Evolutionary conservation across 2,797 vertebrate genomes (phyloP), one percentile per base, ranked within the genome.

Genomic region (Pelobates cultripes): DNA sequence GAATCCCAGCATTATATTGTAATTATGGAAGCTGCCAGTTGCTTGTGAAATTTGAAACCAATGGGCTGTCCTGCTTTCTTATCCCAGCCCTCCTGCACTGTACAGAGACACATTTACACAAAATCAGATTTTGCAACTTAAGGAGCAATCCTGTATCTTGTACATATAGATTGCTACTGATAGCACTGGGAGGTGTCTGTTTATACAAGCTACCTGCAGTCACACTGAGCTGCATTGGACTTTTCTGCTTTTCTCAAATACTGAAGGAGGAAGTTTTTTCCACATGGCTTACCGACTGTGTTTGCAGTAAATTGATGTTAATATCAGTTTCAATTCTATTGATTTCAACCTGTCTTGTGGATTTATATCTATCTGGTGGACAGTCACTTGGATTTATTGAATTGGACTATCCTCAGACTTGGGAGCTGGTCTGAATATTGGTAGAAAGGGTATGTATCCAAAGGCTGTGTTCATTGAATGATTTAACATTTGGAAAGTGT

Each of bases 1-100:
- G 10, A 68, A 51, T 64, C 53, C 72, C 64, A 70, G 55, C 68
- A 43, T 66, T 68, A 41, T 51, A 70, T n/a, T 64, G 17, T 64
- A 10, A 41, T 68, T 3, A n/a, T 71, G 14, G 13, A 70, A 43
- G 43, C 77, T 77, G 77, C 43, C 55, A 70, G 67, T 70, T 83
- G 66, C 76, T 69, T 74, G 82, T 84, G 82, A 66, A 84, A 84
- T 84, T 7, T 79, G 82, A 84, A 14, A 71, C 72, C 82, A 67
- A 43, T 63, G 67, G 82, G 82, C 72, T 83, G 77, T 70, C 72
- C 77, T 79, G 72, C 51, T 42, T 68, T 43, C 40, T 83, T 78
- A 3, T 75, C 51, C 80, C 76, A 83, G 81, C 77, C 82, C 10
- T 84, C 82, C 64, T 73, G n/a, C 45, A 66, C 68, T 55, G 74